Conservation (phyloP, 2,113 vertebrate genomes). For the Spheniscus mendiculus region DNA sequence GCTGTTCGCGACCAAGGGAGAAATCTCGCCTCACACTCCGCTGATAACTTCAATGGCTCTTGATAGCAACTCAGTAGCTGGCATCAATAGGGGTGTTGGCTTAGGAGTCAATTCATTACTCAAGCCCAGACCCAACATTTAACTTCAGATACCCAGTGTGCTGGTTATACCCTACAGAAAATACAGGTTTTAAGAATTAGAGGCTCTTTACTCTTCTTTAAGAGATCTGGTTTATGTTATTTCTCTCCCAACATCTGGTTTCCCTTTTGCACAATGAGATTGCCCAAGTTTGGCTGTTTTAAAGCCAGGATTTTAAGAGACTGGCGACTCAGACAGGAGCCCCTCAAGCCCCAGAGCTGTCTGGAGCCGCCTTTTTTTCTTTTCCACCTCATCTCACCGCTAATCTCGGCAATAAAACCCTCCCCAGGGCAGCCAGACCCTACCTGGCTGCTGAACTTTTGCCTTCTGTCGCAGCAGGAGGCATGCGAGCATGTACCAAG, state of each 20-base stretch:
- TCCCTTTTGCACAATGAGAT: slow-evolving; percentile 1
- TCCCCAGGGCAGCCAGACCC: not conserved
- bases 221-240: not conserved
- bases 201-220: not conserved
- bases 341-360: not conserved
- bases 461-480: not conserved
- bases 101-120: not conserved
- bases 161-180: not conserved
- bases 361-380: not conserved
- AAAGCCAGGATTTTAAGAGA: not conserved
- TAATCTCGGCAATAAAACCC: not conserved
- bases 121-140: not conserved
- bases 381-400: not conserved
- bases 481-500: not conserved
- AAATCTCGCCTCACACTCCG: not conserved
- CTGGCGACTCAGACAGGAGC: not conserved
- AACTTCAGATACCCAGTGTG: not conserved
- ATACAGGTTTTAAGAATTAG: not conserved
- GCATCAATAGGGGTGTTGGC: fast-evolving
- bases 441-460: slow-evolving; percentile 17
- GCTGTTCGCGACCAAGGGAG: fast-evolving
- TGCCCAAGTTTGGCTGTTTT: slow-evolving; percentile 24
- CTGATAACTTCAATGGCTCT: not conserved
- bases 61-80: not conserved
- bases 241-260: slow-evolving; percentile 18